Base-by-base conservation (phyloP, 2,113 vertebrate genomes). In the Paracanthobrama guichenoti region DNA sequence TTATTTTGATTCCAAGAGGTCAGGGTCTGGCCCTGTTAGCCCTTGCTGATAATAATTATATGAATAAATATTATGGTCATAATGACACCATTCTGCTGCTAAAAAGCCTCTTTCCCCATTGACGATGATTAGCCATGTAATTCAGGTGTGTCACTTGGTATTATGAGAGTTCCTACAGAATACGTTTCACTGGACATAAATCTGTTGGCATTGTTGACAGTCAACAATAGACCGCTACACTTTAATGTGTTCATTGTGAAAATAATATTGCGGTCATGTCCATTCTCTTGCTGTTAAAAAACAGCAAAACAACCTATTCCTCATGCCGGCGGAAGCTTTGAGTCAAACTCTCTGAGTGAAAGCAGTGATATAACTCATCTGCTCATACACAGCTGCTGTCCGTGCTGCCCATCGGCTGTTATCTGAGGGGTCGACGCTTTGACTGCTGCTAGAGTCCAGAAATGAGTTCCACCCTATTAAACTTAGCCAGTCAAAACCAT, bases 321-420 rank as follows among this genome's bases (percentile, higher is more conserved):
- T 72, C 39, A 44, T 46, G 69, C 69, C 39, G n/a, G 26, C 69
- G 12, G 22, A 22, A 46, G 22, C 12, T 72, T 72, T 69, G 67
- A 73, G 69, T 69, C 31, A 71, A 42, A 71, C 71, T 72, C 6
- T 72, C 12, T 7, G 69, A 72, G 69, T 26, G 69, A 14, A 73
- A 24, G 39, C 42, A 16, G 71, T 73, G 42, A 24, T 73, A 73
- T 73, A 73, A 73, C 69, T 72, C 69, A 72, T 71, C 18, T 42
- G 67, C 67, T 42, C 9, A n/a, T 73, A 46, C 71, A 48, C 62
- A 69, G 9, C 64, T 39, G 24, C 79, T 67, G 42, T 48, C 39
- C 20, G 2, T 69, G 71, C 71, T 16, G 71, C n/a, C 71, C 42
- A 73, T 26, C 16, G 50, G 74, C 13, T 42, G 75, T 57, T 42